Percentiles rank a stretch among this genome's conserved stretches.
Conservation (phyloP, 1,140 invertebrate species). For the Sitophilus oryzae region DNA sequence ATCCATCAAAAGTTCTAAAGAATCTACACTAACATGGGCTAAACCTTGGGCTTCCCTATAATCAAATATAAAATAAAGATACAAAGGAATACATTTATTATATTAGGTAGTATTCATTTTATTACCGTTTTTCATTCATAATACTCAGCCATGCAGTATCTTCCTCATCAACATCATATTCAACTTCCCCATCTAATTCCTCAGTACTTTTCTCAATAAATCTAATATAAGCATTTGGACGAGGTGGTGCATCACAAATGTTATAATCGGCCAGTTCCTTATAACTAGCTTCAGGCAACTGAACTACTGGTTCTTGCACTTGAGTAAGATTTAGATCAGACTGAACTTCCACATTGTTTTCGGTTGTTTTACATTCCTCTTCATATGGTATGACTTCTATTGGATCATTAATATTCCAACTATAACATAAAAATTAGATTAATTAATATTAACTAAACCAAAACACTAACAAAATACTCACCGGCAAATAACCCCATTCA, state of each 20-base stretch:
- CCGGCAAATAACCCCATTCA: conserved; percentile 55
- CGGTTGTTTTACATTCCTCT: conserved; percentile 45
- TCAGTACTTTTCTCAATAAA: conserved; percentile 94
- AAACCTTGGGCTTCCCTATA: conserved; percentile 58
- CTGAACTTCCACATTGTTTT: conserved; percentile 20
- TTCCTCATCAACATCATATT: conserved; percentile 98
- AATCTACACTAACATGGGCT: conserved; percentile 70
- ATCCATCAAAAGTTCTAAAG: conserved; percentile 93
- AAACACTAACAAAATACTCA: too few relatives aligned
- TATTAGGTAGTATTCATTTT: too few relatives aligned
- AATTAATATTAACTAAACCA: neutral
- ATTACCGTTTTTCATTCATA: conserved; percentile 66
- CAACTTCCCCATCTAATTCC: conserved; percentile 88
- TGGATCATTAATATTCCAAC: conserved; percentile 55
- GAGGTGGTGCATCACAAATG: conserved; percentile 70
- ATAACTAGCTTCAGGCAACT: conserved; percentile 78
- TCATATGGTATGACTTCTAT: conserved; percentile 58
- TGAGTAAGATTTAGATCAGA: neutral
- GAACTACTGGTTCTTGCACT: conserved; percentile 49
- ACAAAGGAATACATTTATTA: neutral
- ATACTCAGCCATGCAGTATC: conserved; percentile 88
- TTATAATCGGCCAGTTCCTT: conserved; percentile 72
- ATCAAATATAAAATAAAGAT: conserved; percentile 17
- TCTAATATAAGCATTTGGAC: conserved; percentile 75
- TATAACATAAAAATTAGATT: conserved; percentile 40